Percentiles rank a stretch among this genome's conserved stretches.
phyloP scores from a whole-genome alignment of 1,140 invertebrate genomes.

The Neodiprion fabricii region DNA sequence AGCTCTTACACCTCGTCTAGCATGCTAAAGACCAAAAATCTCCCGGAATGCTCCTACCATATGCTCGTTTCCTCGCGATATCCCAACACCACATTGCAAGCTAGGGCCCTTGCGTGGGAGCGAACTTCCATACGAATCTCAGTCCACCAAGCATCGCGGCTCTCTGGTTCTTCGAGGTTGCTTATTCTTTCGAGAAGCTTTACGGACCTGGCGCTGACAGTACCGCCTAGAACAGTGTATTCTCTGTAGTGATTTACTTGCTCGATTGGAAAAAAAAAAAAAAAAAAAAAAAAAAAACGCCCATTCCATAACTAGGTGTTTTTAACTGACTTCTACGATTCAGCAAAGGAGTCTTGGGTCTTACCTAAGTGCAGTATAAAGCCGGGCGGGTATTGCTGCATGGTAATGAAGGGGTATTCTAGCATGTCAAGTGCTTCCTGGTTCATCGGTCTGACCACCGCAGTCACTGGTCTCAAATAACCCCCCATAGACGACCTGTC shows the following conservation, averaged over 20 bases:
- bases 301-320: neutral
- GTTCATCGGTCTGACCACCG: constrained; percentile 69
- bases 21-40: constrained; percentile 5
- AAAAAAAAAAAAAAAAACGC: neutral
- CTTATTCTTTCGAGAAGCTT: constrained; percentile 85
- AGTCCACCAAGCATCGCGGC: constrained; percentile 94
- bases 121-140: constrained; percentile 93
- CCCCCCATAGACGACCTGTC: constrained; percentile 59
- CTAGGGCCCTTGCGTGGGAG: constrained; percentile 87
- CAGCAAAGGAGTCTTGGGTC: constrained; percentile 2
- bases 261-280: neutral
- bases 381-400: constrained; percentile 86
- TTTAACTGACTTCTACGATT: neutral
- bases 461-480: constrained; percentile 53
- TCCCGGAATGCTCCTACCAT: constrained; percentile 66
- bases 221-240: constrained; percentile 68
- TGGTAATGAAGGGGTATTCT: constrained; percentile 96
- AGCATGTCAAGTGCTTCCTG: constrained; percentile 80
- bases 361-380: constrained; percentile 90
- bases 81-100: constrained; percentile 93
- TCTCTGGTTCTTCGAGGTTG: constrained; percentile 86
- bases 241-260: neutral
- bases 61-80: constrained; percentile 91
- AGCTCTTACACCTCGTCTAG: neutral
- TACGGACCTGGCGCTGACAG: constrained; percentile 85